Evolutionary conservation across 2,113 vertebrate species (phyloP), one percentile per base, ranked within the genome.

Genomic region (Lota lota): DNA sequence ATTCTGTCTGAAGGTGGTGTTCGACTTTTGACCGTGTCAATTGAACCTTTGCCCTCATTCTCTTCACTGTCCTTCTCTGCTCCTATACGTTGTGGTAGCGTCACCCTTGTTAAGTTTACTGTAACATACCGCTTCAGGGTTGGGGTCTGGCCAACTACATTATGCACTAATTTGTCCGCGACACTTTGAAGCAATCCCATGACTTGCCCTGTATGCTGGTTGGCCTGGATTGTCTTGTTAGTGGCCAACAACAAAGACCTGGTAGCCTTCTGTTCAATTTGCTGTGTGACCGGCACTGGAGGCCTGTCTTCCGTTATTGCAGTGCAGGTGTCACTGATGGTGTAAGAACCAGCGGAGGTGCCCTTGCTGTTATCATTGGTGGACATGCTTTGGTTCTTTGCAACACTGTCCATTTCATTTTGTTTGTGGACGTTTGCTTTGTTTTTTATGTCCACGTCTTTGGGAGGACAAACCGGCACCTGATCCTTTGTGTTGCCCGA

Each of bases 51-150:
- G 62, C 53, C 75, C 14, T 66, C 47, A 1, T 22, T 19, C 60
- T 61, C 74, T 64, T 81, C 74, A 53, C 57, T 17, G 14, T 54
- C n/a, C 21, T 61, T 76, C 58, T 69, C 82, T 33, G 59, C 64
- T 64, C 68, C 74, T 68, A 69, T 5, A 58, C 72, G 62, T 21
- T 67, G 79, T 40, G 78, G 74, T 61, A 86, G 19, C 0, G 87
- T 67, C 40, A 93, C 68, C 77, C 91, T 85, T 3, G 88, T 90
- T 22, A 94, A 79, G 63, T 78, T 87, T 47, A 94, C 91, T 14
- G 79, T 90, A 22, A 93, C 69, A 68, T 93, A 92, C 83, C 88
- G 90, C 64, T 87, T 93, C 73, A 92, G 81, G 14, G 86, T 81
- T 65, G 78, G 57, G 6, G 79, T 28, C 10, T 81, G 82, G 65